Evolutionary conservation across 2,888 invertebrate genomes (phyloP).

Genomic region (Thereva nobilitata): DNA sequence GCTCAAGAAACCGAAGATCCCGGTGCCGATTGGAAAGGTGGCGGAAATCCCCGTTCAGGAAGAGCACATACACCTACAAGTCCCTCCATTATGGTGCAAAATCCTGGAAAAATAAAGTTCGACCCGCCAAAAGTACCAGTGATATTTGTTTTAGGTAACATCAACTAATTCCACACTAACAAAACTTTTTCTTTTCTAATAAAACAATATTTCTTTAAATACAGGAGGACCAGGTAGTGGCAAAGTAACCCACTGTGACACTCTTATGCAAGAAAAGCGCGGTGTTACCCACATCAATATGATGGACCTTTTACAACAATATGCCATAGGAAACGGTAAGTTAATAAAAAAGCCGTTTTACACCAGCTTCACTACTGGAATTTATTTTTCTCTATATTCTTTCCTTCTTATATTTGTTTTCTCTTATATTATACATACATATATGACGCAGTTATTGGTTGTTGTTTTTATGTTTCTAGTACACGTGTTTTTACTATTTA

Average conservation of each 20-base stretch:
- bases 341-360: constrained; percentile 17
- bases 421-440: too few species aligned
- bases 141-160: constrained; percentile 80
- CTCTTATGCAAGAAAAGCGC: constrained; percentile 81
- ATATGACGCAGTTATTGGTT: too few species aligned
- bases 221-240: constrained; percentile 95
- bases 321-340: constrained; percentile 85
- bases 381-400: not conserved
- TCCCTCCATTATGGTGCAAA: constrained; percentile 67
- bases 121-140: constrained; percentile 85
- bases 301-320: constrained; percentile 88
- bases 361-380: not conserved
- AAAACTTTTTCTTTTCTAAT: constrained; percentile 7
- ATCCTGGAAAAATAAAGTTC: constrained; percentile 79
- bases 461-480: too few species aligned
- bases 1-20: constrained; percentile 74
- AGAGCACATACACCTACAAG: constrained; percentile 58
- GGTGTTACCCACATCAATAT: constrained; percentile 88
- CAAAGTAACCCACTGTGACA: constrained; percentile 97
- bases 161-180: too few species aligned
- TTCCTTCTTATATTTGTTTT: too few species aligned
- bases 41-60: constrained; percentile 36
- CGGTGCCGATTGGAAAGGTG: constrained; percentile 57
- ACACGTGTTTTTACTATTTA: too few species aligned
- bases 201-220: constrained; percentile 41